Evolutionary conservation across 2,797 vertebrate genomes (phyloP).

Genomic region (Anguilla pacifica): DNA sequence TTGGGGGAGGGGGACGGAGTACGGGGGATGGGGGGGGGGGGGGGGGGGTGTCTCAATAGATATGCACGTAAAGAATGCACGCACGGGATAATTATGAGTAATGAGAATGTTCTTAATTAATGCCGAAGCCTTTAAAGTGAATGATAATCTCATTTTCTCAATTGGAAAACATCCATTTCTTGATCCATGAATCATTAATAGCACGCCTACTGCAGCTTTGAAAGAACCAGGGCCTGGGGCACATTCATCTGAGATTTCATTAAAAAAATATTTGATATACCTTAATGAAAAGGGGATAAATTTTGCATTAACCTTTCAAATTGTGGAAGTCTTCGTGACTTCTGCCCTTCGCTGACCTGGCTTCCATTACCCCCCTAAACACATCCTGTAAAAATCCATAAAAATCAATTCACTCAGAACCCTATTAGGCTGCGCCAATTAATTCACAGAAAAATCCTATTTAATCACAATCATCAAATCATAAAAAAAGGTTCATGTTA

Average conservation of each 20-base stretch:
- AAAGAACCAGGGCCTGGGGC: conserved; percentile 46
- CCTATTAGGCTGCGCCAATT: background rate
- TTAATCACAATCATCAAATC: conserved; percentile 24
- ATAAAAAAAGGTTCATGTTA: background rate
- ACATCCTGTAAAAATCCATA: conserved; percentile 13
- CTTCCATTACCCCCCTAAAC: conserved; percentile 39
- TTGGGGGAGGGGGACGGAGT: too few species aligned
- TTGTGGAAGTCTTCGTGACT: conserved; percentile 39
- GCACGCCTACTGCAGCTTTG: conserved; percentile 44
- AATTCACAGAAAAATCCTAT: conserved; percentile 18
- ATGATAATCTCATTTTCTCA: conserved; percentile 23
- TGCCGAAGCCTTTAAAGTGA: background rate
- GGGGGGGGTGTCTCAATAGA: background rate
- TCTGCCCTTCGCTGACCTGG: conserved; percentile 62
- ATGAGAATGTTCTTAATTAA: background rate
- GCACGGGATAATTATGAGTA: background rate
- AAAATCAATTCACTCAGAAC: conserved; percentile 21
- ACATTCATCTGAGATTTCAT: conserved; percentile 60
- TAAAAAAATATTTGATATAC: conserved; percentile 52
- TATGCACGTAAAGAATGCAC: background rate
- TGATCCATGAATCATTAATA: conserved; percentile 62
- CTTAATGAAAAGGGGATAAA: conserved; percentile 60
- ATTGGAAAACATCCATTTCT: conserved; percentile 47
- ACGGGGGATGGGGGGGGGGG: too few species aligned
- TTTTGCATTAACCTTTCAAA: conserved; percentile 61